Percentiles rank a stretch among this genome's conserved stretches.
Evolutionary conservation across 2,888 invertebrate genomes (phyloP).

Genomic region (Amphipoea lucens): DNA sequence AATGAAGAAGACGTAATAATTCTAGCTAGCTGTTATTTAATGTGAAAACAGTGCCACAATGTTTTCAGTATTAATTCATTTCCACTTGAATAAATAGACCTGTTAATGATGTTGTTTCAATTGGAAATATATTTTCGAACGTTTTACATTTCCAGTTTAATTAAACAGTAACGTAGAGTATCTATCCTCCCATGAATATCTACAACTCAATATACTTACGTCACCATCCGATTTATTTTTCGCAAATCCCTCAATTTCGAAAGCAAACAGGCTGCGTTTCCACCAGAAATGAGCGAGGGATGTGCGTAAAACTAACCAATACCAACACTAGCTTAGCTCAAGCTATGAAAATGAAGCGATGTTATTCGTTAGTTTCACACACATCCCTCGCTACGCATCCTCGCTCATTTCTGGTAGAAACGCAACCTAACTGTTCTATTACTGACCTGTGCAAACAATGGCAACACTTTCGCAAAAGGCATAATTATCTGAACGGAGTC

Average conservation of each 20-base stretch:
- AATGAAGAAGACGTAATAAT: neutral
- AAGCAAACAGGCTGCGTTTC: slow-evolving; percentile 4
- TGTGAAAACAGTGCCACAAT: neutral
- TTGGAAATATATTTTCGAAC: neutral
- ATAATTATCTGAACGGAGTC: slow-evolving; percentile 12
- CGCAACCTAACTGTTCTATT: neutral
- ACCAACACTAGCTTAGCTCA: too few species aligned
- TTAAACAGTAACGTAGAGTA: neutral
- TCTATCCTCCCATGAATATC: neutral
- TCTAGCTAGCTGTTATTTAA: neutral
- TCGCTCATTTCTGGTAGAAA: too few species aligned
- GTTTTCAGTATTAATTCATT: slow-evolving; percentile 5
- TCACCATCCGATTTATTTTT: neutral
- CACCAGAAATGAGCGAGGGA: too few species aligned
- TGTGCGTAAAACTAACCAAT: too few species aligned
- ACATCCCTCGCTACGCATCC: too few species aligned
- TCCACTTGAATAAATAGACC: slow-evolving; percentile 25
- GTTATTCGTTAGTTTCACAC: too few species aligned
- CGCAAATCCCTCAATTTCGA: neutral
- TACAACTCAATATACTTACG: neutral
- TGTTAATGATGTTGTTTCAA: slow-evolving; percentile 1
- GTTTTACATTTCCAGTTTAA: neutral
- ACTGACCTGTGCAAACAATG: slow-evolving; percentile 37
- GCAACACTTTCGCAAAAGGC: slow-evolving; percentile 38
- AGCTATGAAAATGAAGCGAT: too few species aligned